These are phyloP conservation scores for Sebastes elongatus DNA, from an alignment of 2,797 vertebrate genomes.

Conservation along the genomic window DNA sequence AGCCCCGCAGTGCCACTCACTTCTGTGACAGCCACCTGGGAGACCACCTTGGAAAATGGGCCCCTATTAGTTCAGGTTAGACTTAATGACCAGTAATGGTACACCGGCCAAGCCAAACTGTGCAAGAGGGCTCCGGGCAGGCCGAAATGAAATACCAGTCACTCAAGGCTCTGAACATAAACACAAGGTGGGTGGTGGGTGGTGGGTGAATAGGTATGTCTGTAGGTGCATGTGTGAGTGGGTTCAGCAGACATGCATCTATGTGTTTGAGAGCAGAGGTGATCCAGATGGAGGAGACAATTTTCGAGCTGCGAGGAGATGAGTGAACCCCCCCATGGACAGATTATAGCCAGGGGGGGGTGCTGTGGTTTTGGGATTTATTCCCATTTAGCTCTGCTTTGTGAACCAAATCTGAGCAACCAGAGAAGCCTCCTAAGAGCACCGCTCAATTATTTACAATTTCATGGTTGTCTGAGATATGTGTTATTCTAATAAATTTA, in stretches of 20 bases:
- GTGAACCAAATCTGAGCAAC: slow-evolving; percentile 72
- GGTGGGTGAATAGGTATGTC: slow-evolving; percentile 52
- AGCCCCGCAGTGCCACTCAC: slow-evolving; percentile 64
- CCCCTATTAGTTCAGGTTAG: slow-evolving; percentile 83
- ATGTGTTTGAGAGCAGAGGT: slow-evolving; percentile 35
- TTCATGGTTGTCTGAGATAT: slow-evolving; percentile 79
- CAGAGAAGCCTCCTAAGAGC: slow-evolving; percentile 65
- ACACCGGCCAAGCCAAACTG: slow-evolving; percentile 76
- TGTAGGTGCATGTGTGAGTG: slow-evolving; percentile 51
- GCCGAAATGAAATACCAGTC: slow-evolving; percentile 81
- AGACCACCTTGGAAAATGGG: slow-evolving; percentile 83
- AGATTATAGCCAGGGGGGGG: slow-evolving; percentile 35
- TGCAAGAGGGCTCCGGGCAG: slow-evolving; percentile 65
- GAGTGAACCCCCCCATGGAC: slow-evolving; percentile 46
- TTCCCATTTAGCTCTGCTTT: slow-evolving; percentile 56
- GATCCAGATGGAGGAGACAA: slow-evolving; percentile 50
- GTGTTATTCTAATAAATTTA: slow-evolving; percentile 82
- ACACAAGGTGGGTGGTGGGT: slow-evolving; percentile 72
- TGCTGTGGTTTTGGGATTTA: slow-evolving; percentile 56
- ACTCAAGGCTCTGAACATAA: slow-evolving; percentile 79
- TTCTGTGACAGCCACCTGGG: slow-evolving; percentile 76
- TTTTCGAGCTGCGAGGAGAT: slow-evolving; percentile 37
- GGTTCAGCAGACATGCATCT: slow-evolving; percentile 25
- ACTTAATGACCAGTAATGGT: slow-evolving; percentile 84
- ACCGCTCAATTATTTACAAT: slow-evolving; percentile 82